Conservation (phyloP, 1,140 invertebrate genomes). For the Euborellia annulipes region DNA sequence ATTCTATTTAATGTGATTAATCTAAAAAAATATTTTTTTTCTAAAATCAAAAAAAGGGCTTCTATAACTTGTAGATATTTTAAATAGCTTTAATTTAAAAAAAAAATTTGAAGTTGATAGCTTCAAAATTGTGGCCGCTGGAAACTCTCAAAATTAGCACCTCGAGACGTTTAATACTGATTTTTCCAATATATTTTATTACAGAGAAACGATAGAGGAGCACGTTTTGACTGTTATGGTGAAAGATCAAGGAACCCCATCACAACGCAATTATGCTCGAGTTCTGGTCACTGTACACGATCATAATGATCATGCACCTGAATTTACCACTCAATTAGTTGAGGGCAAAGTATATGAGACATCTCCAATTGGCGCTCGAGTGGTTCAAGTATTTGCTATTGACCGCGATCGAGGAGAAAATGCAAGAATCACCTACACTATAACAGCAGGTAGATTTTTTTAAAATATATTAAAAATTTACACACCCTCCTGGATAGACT, state of each 20-base stretch:
- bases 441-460: constrained; percentile 43
- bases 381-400: constrained; percentile 55
- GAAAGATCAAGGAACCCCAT: constrained; percentile 71
- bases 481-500: no score
- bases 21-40: no score
- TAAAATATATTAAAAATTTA: no score
- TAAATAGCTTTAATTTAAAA: no score
- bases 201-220: constrained; percentile 55
- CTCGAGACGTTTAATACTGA: no score
- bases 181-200: no score
- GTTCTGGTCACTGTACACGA: constrained; percentile 68
- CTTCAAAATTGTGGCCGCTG: no score
- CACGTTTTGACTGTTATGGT: constrained; percentile 83
- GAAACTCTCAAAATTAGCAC: no score
- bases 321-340: constrained; percentile 57
- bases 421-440: constrained; percentile 61
- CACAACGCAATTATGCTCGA: constrained; percentile 68
- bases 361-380: constrained; percentile 49
- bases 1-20: no score
- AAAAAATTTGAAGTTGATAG: no score
- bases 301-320: constrained; percentile 78
- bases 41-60: no score
- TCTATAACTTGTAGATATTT: no score
- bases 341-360: constrained; percentile 63
- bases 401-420: constrained; percentile 72